Percentiles rank a stretch among this genome's conserved stretches.
These are phyloP conservation scores for Columba guinea DNA, from an alignment of 2,797 vertebrate genomes.

Conservation along the genomic window DNA sequence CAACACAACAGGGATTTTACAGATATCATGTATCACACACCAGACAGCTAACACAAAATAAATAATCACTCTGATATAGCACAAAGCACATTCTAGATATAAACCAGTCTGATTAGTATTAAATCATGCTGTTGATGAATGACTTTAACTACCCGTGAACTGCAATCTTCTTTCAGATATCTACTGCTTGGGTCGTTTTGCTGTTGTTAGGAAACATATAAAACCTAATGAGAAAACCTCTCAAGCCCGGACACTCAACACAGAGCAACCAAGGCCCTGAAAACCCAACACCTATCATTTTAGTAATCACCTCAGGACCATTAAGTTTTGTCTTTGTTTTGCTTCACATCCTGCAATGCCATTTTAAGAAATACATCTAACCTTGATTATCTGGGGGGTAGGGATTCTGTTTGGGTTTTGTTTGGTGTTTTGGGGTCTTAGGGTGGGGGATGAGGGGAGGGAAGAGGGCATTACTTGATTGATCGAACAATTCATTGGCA, in stretches of 20 bases:
- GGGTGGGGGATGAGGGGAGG: too few species aligned
- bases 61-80: neutral
- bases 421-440: neutral
- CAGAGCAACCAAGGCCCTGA: neutral
- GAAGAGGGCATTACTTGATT: neutral
- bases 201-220: neutral
- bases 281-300: neutral
- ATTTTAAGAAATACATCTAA: neutral
- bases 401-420: neutral
- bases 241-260: neutral
- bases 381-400: neutral
- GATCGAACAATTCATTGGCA: neutral
- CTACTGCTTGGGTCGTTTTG: neutral
- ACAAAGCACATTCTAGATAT: neutral
- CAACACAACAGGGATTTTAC: neutral
- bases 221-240: constrained; percentile 7
- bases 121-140: neutral
- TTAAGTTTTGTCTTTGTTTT: neutral
- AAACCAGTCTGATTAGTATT: neutral
- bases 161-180: neutral
- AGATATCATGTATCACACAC: neutral
- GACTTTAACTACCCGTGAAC: neutral
- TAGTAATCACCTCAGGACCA: neutral
- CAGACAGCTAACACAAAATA: neutral
- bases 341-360: neutral